Conservation (phyloP, 2,797 vertebrate species). For the Scarus forsteni region DNA sequence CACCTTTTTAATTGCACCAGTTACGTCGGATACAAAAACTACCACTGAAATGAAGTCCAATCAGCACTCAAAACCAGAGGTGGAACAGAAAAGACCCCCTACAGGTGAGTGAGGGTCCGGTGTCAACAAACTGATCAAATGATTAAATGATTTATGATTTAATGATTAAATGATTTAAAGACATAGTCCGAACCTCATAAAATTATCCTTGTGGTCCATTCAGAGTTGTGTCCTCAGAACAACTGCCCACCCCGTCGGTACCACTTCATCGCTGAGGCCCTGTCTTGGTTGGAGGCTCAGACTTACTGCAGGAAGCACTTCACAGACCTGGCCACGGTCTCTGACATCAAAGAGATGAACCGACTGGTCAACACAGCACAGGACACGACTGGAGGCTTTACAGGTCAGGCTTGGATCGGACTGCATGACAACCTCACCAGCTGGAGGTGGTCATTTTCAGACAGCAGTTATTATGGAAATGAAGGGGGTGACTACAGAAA, state of each 20-base stretch:
- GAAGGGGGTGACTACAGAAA: constrained; percentile 6
- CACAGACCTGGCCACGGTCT: constrained; percentile 54
- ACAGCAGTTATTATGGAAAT: background rate
- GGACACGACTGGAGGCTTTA: background rate
- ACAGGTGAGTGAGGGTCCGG: too few species aligned
- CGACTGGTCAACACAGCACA: background rate
- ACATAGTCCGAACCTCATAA: too few species aligned
- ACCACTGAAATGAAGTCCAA: too few species aligned
- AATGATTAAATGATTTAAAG: too few species aligned
- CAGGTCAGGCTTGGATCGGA: constrained; percentile 54
- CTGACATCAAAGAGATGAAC: constrained; percentile 11
- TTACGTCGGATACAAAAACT: too few species aligned
- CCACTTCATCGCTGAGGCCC: background rate
- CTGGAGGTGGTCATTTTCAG: constrained; percentile 55
- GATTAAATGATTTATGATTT: too few species aligned
- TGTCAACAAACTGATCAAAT: too few species aligned
- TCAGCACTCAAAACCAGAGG: too few species aligned
- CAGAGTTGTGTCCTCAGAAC: constrained; percentile 17
- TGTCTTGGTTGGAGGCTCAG: constrained; percentile 45
- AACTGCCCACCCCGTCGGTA: background rate
- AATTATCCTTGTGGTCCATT: background rate
- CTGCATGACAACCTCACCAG: constrained; percentile 22
- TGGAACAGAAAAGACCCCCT: too few species aligned
- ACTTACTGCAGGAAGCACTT: constrained; percentile 33
- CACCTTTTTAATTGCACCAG: too few species aligned